Evolutionary conservation across 2,113 vertebrate species (phyloP).

Genomic region (Ammodytes marinus): DNA sequence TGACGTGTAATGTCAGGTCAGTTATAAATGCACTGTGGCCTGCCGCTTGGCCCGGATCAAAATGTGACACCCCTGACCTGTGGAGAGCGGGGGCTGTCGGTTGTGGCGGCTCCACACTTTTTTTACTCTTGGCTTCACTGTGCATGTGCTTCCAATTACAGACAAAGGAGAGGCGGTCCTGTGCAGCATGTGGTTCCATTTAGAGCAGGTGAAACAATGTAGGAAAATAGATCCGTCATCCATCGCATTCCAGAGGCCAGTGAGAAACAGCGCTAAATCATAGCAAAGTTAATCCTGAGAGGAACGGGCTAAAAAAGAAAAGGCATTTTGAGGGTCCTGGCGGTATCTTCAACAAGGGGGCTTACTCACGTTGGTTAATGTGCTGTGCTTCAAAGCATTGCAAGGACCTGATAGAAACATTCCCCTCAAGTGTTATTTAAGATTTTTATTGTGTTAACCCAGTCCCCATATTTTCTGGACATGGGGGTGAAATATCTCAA

Average conservation of each 20-base stretch:
- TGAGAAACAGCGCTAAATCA: constrained; percentile 83
- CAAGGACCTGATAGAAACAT: constrained; percentile 46
- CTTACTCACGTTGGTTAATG: constrained; percentile 14
- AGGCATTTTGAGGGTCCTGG: constrained; percentile 49
- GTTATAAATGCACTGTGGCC: constrained; percentile 46
- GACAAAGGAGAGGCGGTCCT: constrained; percentile 77
- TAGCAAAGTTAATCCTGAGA: constrained; percentile 78
- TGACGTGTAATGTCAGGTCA: constrained; percentile 65
- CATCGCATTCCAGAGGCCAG: constrained; percentile 78
- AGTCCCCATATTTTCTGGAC: not conserved
- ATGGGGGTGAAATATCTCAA: not conserved
- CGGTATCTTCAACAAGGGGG: constrained; percentile 47
- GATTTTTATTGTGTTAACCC: constrained; percentile 32
- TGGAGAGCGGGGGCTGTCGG: constrained; percentile 14
- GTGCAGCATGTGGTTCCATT: constrained; percentile 83
- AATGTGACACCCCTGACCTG: constrained; percentile 56
- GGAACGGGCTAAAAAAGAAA: constrained; percentile 55
- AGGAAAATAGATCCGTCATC: constrained; percentile 87
- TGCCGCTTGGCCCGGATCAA: constrained; percentile 53
- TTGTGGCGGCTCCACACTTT: constrained; percentile 31
- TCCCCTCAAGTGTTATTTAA: constrained; percentile 19
- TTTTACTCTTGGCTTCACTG: constrained; percentile 57
- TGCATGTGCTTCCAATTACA: constrained; percentile 86
- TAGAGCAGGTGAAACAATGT: constrained; percentile 89
- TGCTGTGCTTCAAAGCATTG: constrained; percentile 64